Percentiles rank a stretch among this genome's conserved stretches.
Evolutionary conservation across 2,888 invertebrate genomes (phyloP).

Genomic region (Toxonevra muliebris): DNA sequence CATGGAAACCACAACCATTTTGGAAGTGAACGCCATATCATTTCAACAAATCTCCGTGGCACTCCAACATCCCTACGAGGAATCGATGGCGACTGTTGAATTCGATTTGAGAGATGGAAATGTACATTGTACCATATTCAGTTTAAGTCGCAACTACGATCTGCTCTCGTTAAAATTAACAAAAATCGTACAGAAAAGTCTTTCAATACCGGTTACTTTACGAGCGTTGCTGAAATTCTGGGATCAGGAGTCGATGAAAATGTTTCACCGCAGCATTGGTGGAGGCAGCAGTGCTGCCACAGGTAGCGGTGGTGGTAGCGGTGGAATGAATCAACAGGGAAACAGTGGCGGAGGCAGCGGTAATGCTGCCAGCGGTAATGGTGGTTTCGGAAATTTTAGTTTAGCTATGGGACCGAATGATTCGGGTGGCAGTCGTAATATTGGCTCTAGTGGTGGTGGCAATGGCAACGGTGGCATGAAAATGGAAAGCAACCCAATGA

Average conservation of each 20-base stretch:
- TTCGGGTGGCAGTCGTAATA: conserved; percentile 71
- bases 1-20: conserved; percentile 73
- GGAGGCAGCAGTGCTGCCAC: conserved; percentile 30
- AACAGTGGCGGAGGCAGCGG: conserved; percentile 31
- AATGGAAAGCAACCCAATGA: conserved; percentile 43
- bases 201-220: conserved; percentile 93
- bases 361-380: conserved; percentile 55
- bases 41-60: conserved; percentile 90
- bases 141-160: conserved; percentile 68
- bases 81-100: conserved; percentile 92
- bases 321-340: conserved; percentile 13
- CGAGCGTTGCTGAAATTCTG: conserved; percentile 86
- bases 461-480: conserved; percentile 43
- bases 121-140: conserved; percentile 80
- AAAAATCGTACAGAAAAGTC: conserved; percentile 83
- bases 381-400: conserved; percentile 66
- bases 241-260: conserved; percentile 77
- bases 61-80: conserved; percentile 91
- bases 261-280: conserved; percentile 55
- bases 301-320: conserved; percentile 12
- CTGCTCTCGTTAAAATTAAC: conserved; percentile 64
- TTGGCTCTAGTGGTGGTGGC: conserved; percentile 55
- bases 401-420: conserved; percentile 67
- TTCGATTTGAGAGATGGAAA: conserved; percentile 84
- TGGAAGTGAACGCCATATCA: conserved; percentile 90